These are phyloP conservation scores for Alces alces DNA, from an alignment of 2,113 vertebrate genomes.

Conservation along the genomic window DNA sequence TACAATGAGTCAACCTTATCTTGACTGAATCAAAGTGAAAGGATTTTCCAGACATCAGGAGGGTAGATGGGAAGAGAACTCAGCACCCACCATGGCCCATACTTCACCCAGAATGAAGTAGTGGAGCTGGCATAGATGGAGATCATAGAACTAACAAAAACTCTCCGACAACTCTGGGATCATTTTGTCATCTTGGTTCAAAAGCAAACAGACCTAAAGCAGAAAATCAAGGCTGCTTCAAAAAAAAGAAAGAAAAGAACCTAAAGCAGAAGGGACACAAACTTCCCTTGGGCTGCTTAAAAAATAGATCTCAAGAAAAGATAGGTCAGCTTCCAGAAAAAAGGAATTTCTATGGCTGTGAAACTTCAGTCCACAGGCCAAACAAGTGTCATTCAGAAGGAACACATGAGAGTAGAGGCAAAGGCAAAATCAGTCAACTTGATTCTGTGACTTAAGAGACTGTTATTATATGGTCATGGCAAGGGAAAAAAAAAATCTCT, in stretches of 20 bases:
- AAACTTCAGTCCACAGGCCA: background rate
- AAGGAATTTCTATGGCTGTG: conserved; percentile 1
- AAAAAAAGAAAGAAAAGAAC: background rate
- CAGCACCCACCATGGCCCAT: background rate
- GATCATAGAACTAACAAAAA: background rate
- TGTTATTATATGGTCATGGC: background rate
- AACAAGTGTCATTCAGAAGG: background rate
- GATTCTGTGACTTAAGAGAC: background rate
- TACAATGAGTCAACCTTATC: conserved; percentile 20
- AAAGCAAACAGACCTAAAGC: background rate
- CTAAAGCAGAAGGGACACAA: background rate
- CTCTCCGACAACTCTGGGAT: background rate
- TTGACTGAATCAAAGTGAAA: conserved; percentile 21
- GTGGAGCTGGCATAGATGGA: background rate
- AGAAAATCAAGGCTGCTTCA: background rate
- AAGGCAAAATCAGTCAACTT: background rate
- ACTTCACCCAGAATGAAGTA: background rate
- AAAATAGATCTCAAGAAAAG: background rate
- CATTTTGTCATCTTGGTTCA: background rate
- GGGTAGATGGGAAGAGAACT: background rate
- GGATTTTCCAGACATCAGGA: background rate
- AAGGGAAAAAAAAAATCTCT: background rate
- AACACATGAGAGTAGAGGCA: background rate
- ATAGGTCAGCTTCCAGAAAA: background rate
- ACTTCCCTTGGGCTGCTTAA: background rate